Conservation (phyloP, 1,140 invertebrate species). For the Glossosoma conforme region DNA sequence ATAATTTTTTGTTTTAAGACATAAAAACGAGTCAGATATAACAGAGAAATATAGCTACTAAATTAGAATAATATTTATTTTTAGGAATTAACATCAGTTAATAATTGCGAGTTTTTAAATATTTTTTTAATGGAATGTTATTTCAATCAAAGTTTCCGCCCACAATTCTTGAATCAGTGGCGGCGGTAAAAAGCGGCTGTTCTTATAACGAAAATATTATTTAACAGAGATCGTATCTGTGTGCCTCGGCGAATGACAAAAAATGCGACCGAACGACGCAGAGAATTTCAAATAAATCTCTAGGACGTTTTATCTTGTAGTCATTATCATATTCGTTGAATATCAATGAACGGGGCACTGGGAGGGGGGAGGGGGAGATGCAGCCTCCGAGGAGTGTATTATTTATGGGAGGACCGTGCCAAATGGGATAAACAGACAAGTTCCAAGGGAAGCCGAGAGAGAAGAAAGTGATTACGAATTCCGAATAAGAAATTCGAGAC, state of each 20-base stretch:
- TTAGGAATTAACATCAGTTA: no score
- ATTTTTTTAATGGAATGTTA: no score
- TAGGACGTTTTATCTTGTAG: constrained; percentile 31
- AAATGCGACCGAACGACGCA: constrained; percentile 28
- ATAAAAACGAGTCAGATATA: no score
- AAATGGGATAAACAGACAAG: constrained; percentile 32
- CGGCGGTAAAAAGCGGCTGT: constrained; percentile 20
- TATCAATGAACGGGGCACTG: constrained; percentile 28
- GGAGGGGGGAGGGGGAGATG: constrained; percentile 2
- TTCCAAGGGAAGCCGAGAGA: constrained; percentile 26
- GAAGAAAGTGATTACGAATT: constrained; percentile 24
- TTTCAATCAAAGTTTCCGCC: no score
- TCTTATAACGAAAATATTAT: constrained; percentile 32
- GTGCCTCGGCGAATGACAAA: constrained; percentile 23
- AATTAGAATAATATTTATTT: no score
- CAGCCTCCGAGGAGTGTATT: constrained; percentile 12
- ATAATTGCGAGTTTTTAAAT: no score
- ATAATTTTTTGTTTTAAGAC: no score
- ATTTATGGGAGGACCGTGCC: constrained; percentile 29
- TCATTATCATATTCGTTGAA: constrained; percentile 33
- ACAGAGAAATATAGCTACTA: no score
- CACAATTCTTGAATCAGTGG: neutral
- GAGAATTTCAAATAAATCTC: constrained; percentile 32
- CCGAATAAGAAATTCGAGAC: constrained; percentile 15
- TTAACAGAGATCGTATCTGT: constrained; percentile 32